Percentiles rank a stretch among this genome's conserved stretches.
Evolutionary conservation across 2,888 invertebrate genomes (phyloP).

Genomic region (Penaeus monodon): DNA sequence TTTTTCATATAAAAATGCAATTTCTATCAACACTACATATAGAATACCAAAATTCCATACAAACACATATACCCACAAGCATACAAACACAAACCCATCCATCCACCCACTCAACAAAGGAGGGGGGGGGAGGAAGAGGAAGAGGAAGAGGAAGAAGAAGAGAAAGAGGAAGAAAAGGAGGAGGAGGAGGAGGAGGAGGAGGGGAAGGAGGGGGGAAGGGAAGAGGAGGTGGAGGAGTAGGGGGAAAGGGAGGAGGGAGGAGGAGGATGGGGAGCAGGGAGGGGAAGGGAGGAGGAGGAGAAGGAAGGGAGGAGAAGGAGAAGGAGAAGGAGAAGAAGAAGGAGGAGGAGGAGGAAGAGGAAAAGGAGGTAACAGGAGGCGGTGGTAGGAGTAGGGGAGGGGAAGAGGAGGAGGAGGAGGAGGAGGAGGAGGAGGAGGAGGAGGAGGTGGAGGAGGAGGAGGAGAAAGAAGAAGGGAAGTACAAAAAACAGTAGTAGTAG

Average conservation of each 20-base stretch:
- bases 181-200: background rate
- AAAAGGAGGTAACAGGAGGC: no score
- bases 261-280: background rate
- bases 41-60: background rate
- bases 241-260: background rate
- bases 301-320: background rate
- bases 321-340: background rate
- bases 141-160: background rate
- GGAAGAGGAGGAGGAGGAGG: constrained; percentile 7
- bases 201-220: background rate
- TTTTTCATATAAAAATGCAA: no score
- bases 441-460: constrained; percentile 19
- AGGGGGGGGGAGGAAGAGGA: background rate
- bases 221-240: background rate
- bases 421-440: constrained; percentile 24
- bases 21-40: no score
- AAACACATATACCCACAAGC: no score
- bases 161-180: background rate
- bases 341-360: no score
- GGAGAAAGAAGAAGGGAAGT: constrained; percentile 15
- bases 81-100: background rate
- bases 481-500: background rate
- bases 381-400: no score
- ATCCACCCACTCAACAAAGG: background rate
- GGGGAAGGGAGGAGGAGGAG: background rate